Evolutionary conservation across 2,888 invertebrate species (phyloP).

Genomic region (Cheilosia pagana): DNA sequence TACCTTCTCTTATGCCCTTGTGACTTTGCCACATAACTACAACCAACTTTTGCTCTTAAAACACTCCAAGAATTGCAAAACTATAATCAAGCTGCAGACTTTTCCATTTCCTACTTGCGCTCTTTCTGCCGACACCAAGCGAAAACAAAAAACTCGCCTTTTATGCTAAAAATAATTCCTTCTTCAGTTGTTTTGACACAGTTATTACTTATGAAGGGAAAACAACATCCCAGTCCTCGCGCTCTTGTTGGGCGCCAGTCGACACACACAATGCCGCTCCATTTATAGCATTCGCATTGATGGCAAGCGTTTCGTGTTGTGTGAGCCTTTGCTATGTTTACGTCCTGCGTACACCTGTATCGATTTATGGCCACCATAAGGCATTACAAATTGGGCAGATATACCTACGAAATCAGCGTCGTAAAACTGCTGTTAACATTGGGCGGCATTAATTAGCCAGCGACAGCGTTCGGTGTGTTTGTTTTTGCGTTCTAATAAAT

Average conservation of each 20-base stretch:
- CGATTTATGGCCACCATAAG: slow-evolving; percentile 40
- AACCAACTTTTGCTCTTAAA: too few relatives aligned
- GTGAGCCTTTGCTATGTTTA: slow-evolving; percentile 12
- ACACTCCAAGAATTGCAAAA: too few relatives aligned
- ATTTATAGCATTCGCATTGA: slow-evolving; percentile 7
- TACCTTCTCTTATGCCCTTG: too few relatives aligned
- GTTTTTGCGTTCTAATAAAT: slow-evolving; percentile 19
- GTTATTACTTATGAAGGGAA: slow-evolving; percentile 22
- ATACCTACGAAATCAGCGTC: slow-evolving; percentile 42
- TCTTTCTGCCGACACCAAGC: too few relatives aligned
- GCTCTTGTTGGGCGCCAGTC: slow-evolving; percentile 9
- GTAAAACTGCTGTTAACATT: slow-evolving; percentile 48
- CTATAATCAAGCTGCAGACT: too few relatives aligned
- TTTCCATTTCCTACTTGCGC: too few relatives aligned
- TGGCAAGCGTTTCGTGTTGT: slow-evolving; percentile 21
- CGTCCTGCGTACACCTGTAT: slow-evolving; percentile 42
- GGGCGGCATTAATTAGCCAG: slow-evolving; percentile 48
- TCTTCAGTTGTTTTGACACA: slow-evolving; percentile 33
- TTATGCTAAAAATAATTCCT: slow-evolving; percentile 33
- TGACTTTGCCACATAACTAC: too few relatives aligned
- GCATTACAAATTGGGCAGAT: slow-evolving; percentile 30
- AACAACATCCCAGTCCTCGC: slow-evolving; percentile 5
- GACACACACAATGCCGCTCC: neutral
- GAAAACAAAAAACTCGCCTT: too few relatives aligned
- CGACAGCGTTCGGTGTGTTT: slow-evolving; percentile 1